A percentile compares a stretch with the other conserved stretches of the same genome.
Conservation (phyloP, 2,888 invertebrate genomes). For the Rhynchonema sp. region DNA sequence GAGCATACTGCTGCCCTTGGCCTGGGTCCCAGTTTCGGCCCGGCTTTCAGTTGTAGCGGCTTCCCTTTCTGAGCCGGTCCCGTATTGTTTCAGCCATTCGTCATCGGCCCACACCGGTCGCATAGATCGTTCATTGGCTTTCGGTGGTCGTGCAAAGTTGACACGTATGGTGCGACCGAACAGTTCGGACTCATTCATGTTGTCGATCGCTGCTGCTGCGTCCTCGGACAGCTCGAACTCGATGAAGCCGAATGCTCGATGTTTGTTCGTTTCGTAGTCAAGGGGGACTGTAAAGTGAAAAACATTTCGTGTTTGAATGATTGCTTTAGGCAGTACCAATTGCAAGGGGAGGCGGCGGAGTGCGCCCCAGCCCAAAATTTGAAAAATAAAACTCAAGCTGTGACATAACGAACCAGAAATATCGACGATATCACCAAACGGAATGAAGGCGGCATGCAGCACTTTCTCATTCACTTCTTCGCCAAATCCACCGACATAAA, state of each 20-base stretch:
- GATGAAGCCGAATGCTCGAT: slow-evolving; percentile 87
- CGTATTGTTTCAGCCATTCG: slow-evolving; percentile 89
- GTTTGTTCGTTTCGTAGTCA: slow-evolving; percentile 59
- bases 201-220: slow-evolving; percentile 94
- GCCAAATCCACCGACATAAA: slow-evolving; percentile 35
- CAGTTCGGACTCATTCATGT: slow-evolving; percentile 96
- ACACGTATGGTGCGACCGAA: slow-evolving; percentile 45
- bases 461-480: slow-evolving; percentile 89
- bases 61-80: slow-evolving; percentile 6
- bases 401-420: slow-evolving; percentile 45
- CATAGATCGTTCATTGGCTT: slow-evolving; percentile 62
- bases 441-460: slow-evolving; percentile 83
- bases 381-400: background rate
- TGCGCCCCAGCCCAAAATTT: background rate
- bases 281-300: slow-evolving; percentile 50
- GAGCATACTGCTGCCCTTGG: background rate
- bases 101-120: slow-evolving; percentile 82
- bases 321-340: background rate
- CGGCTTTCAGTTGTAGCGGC: background rate
- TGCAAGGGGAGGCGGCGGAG: background rate
- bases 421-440: slow-evolving; percentile 94
- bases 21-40: background rate
- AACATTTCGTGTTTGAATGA: background rate
- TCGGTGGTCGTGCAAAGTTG: slow-evolving; percentile 87
- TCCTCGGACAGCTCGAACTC: slow-evolving; percentile 93